These are phyloP conservation scores for Sorex fumeus DNA, from an alignment of 2,113 vertebrate species.

Conservation along the genomic window DNA sequence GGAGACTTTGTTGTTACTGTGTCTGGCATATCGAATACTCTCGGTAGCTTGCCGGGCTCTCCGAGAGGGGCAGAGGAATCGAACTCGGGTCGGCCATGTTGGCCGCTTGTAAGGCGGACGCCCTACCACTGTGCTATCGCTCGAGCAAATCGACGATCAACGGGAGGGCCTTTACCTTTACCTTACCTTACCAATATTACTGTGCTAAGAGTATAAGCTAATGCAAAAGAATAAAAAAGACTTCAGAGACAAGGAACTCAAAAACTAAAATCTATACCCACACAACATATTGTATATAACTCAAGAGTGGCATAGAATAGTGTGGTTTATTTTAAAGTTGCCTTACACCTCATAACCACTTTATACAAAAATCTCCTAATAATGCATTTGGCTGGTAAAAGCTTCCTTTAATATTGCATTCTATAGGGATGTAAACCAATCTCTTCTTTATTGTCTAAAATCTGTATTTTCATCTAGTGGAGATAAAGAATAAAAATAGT, in stretches of 20 bases:
- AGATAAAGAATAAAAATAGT: constrained; percentile 84
- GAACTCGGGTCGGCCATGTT: no score
- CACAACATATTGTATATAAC: background rate
- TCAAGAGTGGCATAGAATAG: constrained; percentile 69
- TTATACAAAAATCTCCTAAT: constrained; percentile 84
- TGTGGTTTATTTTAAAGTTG: constrained; percentile 83
- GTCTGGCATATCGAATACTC: no score
- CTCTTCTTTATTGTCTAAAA: constrained; percentile 55
- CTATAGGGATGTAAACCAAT: constrained; percentile 88
- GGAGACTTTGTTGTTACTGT: no score
- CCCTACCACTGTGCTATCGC: no score
- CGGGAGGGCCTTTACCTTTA: no score
- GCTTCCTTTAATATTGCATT: constrained; percentile 83
- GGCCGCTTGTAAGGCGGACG: no score
- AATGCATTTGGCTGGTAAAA: constrained; percentile 85
- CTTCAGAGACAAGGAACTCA: constrained; percentile 38
- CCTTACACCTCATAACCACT: constrained; percentile 73
- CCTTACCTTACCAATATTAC: no score
- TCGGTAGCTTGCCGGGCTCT: no score
- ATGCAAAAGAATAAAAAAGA: background rate
- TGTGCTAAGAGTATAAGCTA: background rate
- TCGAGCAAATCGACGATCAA: no score
- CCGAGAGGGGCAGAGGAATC: no score
- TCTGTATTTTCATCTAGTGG: constrained; percentile 31
- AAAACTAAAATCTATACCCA: constrained; percentile 62